A percentile compares a stretch with the other conserved stretches of the same genome.
Conservation (phyloP, 2,888 invertebrate species). For the Melieria omissa region DNA sequence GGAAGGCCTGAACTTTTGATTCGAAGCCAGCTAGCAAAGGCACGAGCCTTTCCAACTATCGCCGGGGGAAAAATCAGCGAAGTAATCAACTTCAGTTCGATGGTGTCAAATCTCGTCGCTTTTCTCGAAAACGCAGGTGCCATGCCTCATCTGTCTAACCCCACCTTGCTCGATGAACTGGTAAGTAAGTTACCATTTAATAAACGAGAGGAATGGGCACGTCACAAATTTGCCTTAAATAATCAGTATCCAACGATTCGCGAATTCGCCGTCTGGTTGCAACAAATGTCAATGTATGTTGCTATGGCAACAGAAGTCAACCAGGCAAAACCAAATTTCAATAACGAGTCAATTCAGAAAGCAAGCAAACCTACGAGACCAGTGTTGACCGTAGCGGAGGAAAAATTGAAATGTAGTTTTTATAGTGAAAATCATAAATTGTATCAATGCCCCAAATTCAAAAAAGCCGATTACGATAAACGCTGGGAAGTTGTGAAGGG, state of each 20-base stretch:
- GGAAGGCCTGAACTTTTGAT: constrained; percentile 6
- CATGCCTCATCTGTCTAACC: constrained; percentile 28
- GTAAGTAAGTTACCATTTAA: constrained; percentile 19
- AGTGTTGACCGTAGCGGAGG: not conserved
- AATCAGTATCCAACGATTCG: constrained; percentile 1
- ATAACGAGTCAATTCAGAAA: not conserved
- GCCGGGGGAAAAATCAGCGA: not conserved
- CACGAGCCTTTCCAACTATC: constrained; percentile 9
- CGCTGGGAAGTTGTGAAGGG: not conserved
- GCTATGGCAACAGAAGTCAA: not conserved
- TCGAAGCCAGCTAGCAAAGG: not conserved
- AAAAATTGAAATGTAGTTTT: not conserved
- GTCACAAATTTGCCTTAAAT: not conserved
- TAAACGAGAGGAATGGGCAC: constrained; percentile 23
- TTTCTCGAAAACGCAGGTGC: constrained; percentile 25
- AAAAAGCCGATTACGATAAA: not conserved
- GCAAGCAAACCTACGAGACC: not conserved
- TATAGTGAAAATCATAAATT: not conserved
- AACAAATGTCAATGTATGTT: constrained; percentile 23
- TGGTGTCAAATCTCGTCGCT: not conserved
- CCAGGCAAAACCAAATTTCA: not conserved
- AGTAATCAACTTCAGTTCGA: constrained; percentile 2
- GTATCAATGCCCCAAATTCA: too few relatives aligned
- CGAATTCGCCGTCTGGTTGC: constrained; percentile 14
- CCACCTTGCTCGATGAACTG: constrained; percentile 16